Percentiles rank a stretch among this genome's conserved stretches.
phyloP scores from a whole-genome alignment of 2,888 invertebrate species.

The Autographa pulchrina region DNA sequence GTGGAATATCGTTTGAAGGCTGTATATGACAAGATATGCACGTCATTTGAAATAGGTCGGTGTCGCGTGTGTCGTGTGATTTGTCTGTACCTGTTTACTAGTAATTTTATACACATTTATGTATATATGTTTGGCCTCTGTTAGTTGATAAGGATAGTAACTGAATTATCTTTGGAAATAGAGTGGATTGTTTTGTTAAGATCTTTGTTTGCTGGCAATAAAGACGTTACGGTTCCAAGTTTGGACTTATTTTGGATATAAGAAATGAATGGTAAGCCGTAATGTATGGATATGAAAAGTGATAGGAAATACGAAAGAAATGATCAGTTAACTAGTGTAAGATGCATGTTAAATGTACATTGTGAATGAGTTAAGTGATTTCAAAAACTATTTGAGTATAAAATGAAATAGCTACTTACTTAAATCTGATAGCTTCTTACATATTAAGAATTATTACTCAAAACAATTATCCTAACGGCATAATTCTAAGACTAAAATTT shows the following conservation, averaged over 20 bases:
- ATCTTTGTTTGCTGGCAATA: no score
- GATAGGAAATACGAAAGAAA: no score
- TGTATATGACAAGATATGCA: slow-evolving; percentile 68
- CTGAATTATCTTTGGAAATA: background rate
- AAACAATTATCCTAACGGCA: background rate
- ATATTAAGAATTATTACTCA: background rate
- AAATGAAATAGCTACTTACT: no score
- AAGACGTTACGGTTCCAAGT: no score
- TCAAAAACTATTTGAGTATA: no score
- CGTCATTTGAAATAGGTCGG: slow-evolving; percentile 57
- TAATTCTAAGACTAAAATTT: background rate
- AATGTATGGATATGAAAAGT: no score
- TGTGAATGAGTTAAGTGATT: no score
- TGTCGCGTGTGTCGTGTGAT: slow-evolving; percentile 52
- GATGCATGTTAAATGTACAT: no score
- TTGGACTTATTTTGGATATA: no score
- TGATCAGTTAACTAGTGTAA: no score
- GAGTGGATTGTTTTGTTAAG: no score
- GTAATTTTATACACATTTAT: slow-evolving; percentile 51
- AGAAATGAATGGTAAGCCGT: no score
- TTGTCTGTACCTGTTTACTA: slow-evolving; percentile 40
- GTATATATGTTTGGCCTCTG: slow-evolving; percentile 30
- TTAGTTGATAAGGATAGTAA: slow-evolving; percentile 33
- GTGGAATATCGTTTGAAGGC: slow-evolving; percentile 48
- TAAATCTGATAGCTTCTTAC: background rate